Evolutionary conservation across 2,797 vertebrate genomes (phyloP), one percentile per base, ranked within the genome.

Genomic region (Gymnoscopelus microlampas): DNA sequence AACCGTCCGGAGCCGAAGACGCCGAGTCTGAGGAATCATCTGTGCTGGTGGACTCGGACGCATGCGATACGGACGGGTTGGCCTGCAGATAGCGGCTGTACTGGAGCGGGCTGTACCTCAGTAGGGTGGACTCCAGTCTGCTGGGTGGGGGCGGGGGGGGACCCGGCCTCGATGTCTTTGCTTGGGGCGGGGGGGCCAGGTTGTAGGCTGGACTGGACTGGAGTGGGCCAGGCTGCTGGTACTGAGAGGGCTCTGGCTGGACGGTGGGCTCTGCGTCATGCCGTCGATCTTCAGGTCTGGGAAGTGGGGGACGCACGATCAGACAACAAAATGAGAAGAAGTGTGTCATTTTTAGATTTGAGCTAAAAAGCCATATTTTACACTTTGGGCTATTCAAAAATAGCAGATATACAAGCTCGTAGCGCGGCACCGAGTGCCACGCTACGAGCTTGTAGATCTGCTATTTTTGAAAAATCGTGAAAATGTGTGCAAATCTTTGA

Each of bases 61-160:
- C 80, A 14, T 48, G 59, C 2, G 64, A 23, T 12, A 8, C 13
- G 12, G 78, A 8, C 23, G 74, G 29, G 69, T 12, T 82, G 74
- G 79, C 72, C 19, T 83, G 29, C 60, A 94, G 87, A 70, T 78
- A 78, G 48, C 78, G 89, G 70, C 87, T 94, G 89, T 95, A 95
- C 82, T 94, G 75, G 5, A 87, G 39, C 56, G 93, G 94, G 65
- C 86, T 88, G 81, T 84, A 94, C 56, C 51, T 90, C 51, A 95
- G 87, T 71, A 94, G 83, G 81, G 93, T 94, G 64, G 81, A 81
- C n/a, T 87, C 87, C 47, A 95, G 74, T 66, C 94, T 90, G 78
- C 94, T 94, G 48, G 83, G 78, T 3, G 56, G 51, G 1, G 50
- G 68, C 5, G 79, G 81, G 65, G 78, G 85, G 24, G 84, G 81